phyloP scores from a whole-genome alignment of 1,140 invertebrate genomes.

The Apocrypta bakeri region DNA sequence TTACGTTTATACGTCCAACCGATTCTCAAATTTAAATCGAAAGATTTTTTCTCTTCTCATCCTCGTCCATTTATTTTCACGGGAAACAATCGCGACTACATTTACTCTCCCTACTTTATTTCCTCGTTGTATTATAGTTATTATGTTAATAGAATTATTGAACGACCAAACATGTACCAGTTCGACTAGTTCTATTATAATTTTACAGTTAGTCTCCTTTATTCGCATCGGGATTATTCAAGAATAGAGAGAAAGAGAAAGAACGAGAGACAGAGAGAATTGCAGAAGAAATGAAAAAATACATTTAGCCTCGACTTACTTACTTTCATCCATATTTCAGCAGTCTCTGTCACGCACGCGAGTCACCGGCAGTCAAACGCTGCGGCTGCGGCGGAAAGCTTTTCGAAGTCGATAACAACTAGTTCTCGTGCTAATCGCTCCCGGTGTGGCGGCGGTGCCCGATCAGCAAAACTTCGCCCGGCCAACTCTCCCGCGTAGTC shows the following conservation, averaged over 20 bases:
- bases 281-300: not conserved
- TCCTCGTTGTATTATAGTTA: too few relatives aligned
- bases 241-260: too few relatives aligned
- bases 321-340: not conserved
- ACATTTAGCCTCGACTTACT: too few relatives aligned
- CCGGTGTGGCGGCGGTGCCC: not conserved
- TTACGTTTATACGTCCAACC: too few relatives aligned
- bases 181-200: too few relatives aligned
- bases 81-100: not conserved
- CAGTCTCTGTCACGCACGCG: not conserved
- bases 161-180: not conserved
- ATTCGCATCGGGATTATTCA: too few relatives aligned
- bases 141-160: too few relatives aligned
- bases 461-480: constrained; percentile 42
- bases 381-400: not conserved
- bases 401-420: constrained; percentile 48
- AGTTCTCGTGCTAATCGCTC: constrained; percentile 42
- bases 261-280: too few relatives aligned
- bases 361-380: constrained; percentile 21
- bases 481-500: constrained; percentile 1
- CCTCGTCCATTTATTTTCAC: too few relatives aligned
- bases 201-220: too few relatives aligned
- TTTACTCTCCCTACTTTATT: too few relatives aligned
- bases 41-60: not conserved
- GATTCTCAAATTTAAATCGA: not conserved